Percentiles rank a stretch among this genome's conserved stretches.
Conservation (phyloP, 2,113 vertebrate species). For the Zapornia atra region DNA sequence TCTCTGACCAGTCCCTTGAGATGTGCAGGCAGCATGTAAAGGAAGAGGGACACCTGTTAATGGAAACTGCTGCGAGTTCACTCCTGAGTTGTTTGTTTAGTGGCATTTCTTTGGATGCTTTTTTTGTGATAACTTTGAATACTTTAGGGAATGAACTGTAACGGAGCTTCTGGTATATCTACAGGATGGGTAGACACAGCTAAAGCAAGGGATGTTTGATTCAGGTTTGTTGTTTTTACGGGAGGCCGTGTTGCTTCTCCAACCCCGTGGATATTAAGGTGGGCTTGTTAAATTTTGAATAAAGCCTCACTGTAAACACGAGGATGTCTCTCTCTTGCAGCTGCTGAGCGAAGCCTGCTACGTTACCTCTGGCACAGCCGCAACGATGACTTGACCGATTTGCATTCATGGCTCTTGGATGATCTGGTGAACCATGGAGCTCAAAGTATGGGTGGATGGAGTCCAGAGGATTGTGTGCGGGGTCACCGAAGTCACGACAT, state of each 20-base stretch:
- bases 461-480: slow-evolving; percentile 97
- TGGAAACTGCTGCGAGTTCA: neutral
- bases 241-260: neutral
- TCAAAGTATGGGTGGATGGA: slow-evolving; percentile 99
- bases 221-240: neutral
- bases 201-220: neutral
- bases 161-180: neutral
- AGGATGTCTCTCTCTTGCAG: slow-evolving; percentile 47
- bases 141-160: neutral
- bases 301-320: neutral
- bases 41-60: neutral
- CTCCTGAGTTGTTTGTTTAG: neutral
- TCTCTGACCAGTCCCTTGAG: neutral
- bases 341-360: slow-evolving; percentile 6
- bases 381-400: slow-evolving; percentile 73
- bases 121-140: neutral
- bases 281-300: neutral
- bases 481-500: slow-evolving; percentile 95
- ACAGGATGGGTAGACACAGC: neutral
- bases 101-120: neutral
- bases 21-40: neutral
- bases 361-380: neutral
- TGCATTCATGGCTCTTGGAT: slow-evolving; percentile 61
- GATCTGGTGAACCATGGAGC: slow-evolving; percentile 87
- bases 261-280: neutral